These are phyloP conservation scores for Bicyclus anynana DNA, from an alignment of 1,140 invertebrate species.

Conservation along the genomic window DNA sequence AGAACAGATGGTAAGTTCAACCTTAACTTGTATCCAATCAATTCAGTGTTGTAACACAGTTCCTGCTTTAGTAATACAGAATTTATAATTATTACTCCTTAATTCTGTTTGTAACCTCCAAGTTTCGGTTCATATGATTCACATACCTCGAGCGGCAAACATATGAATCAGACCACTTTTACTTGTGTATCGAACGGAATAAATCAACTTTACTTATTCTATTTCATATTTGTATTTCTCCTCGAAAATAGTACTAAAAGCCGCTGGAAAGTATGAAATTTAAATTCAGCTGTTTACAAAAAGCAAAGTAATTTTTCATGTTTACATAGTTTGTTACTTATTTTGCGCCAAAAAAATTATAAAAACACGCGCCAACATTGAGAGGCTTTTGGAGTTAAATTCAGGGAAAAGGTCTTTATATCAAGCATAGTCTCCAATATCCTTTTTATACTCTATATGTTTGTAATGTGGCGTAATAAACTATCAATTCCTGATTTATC, in stretches of 20 bases:
- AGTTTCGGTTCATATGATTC: conserved; percentile 10
- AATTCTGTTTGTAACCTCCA: background rate
- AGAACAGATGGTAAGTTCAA: conserved; percentile 89
- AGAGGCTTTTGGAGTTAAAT: too few relatives aligned
- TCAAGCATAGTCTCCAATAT: too few relatives aligned
- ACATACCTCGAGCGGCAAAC: background rate
- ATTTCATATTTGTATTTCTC: background rate
- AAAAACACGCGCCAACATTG: too few relatives aligned
- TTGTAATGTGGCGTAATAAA: too few relatives aligned
- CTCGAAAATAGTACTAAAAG: background rate
- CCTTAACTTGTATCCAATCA: conserved; percentile 13
- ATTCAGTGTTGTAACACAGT: background rate
- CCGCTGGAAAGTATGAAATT: too few relatives aligned
- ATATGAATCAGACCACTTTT: conserved; percentile 8
- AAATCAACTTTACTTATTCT: conserved; percentile 13
- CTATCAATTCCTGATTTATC: too few relatives aligned
- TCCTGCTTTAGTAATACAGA: background rate
- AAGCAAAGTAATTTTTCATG: too few relatives aligned
- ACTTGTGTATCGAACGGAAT: conserved; percentile 6
- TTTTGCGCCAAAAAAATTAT: too few relatives aligned
- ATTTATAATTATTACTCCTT: background rate
- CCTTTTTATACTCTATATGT: too few relatives aligned
- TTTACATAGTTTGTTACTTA: too few relatives aligned
- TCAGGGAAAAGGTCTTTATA: too few relatives aligned
- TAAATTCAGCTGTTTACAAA: too few relatives aligned